Conservation (phyloP, 2,797 vertebrate genomes). For the Phoeniculus purpureus region DNA sequence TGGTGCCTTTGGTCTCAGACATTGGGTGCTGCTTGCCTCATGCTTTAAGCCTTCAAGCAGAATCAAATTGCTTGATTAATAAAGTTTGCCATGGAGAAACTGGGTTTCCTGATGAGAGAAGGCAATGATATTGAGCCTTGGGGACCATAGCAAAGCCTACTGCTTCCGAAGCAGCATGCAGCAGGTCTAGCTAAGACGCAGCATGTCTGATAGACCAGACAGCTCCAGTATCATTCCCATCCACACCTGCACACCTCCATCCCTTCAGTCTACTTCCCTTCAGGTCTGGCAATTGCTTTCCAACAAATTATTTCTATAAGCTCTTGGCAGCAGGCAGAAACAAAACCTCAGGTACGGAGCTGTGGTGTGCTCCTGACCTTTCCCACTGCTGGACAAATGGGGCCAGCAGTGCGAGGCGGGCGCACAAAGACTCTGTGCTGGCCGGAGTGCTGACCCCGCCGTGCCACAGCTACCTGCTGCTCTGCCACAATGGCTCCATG, state of each 20-base stretch:
- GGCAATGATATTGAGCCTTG: background rate
- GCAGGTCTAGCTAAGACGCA: background rate
- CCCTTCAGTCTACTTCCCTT: background rate
- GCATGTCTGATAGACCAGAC: rapidly evolving
- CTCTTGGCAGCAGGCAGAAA: slow-evolving; percentile 39
- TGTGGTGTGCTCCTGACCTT: slow-evolving; percentile 83
- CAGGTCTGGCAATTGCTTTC: background rate
- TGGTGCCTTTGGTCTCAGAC: rapidly evolving
- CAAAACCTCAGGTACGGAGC: slow-evolving; percentile 85
- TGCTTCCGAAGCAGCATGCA: background rate
- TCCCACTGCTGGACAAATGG: slow-evolving; percentile 79
- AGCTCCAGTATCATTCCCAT: background rate
- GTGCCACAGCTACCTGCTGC: slow-evolving; percentile 90
- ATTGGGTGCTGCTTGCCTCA: background rate
- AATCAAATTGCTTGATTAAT: background rate
- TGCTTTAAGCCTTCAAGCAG: background rate
- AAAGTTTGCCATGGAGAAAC: background rate
- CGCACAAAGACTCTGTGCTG: slow-evolving; percentile 83
- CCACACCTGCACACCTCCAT: background rate
- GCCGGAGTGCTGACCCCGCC: slow-evolving; percentile 79
- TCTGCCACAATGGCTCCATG: slow-evolving; percentile 84
- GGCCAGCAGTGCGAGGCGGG: slow-evolving; percentile 73
- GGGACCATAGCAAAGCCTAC: rapidly evolving
- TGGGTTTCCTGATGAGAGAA: rapidly evolving
- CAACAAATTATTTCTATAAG: slow-evolving; percentile 56